Conservation (phyloP, 2,113 vertebrate species). For the Todiramphus chloris region DNA sequence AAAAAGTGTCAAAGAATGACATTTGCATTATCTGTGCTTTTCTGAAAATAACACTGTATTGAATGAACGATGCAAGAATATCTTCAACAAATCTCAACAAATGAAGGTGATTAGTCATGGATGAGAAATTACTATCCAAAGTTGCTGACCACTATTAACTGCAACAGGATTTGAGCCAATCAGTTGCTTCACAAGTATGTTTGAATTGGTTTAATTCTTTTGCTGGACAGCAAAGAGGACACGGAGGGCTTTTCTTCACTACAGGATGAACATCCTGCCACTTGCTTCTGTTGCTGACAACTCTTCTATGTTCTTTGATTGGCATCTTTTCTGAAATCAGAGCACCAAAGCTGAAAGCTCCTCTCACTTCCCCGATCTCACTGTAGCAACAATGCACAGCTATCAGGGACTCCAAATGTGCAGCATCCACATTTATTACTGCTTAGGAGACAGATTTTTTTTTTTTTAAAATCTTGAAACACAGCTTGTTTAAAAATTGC, state of each 20-base stretch:
- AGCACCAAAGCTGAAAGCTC: not conserved
- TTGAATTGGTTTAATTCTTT: not conserved
- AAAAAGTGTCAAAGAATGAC: not conserved
- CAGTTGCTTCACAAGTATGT: fast-evolving
- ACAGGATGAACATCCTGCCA: not conserved
- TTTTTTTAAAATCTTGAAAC: not conserved
- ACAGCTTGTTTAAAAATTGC: not conserved
- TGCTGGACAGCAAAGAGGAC: not conserved
- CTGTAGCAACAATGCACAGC: not conserved
- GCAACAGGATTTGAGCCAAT: not conserved
- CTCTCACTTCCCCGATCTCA: not conserved
- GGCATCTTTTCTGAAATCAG: not conserved
- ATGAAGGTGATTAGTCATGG: fast-evolving
- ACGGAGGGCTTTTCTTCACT: not conserved
- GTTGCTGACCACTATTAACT: not conserved
- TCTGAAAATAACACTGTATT: not conserved
- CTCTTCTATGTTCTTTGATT: not conserved
- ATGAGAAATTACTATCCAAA: not conserved
- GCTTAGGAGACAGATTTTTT: not conserved
- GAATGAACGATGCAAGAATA: not conserved
- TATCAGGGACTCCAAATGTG: not conserved
- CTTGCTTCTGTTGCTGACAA: not conserved
- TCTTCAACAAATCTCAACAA: not conserved
- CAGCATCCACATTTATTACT: not conserved
- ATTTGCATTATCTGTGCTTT: not conserved